Base-by-base conservation (phyloP, 2,888 invertebrate species). In the Crocallis elinguaria region DNA sequence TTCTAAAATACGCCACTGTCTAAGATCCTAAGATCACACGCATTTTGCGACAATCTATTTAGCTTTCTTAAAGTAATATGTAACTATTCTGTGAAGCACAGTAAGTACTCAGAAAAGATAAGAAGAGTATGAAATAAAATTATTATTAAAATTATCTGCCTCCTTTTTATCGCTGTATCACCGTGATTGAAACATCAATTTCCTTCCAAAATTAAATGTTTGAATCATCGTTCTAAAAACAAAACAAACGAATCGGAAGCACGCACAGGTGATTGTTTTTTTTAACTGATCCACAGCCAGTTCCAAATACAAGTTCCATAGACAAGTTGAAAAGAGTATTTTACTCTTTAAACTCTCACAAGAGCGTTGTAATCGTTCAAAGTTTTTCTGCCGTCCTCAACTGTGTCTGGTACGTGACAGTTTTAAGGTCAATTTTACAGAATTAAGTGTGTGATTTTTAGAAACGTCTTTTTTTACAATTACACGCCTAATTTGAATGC, bases 371-470 rank as follows among this genome's bases (percentile, higher is more conserved):
- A 60, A 60, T 57, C 64, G 63, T 63, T 36, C 12, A 58, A 51
- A 61, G 45, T 64, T 60, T 77, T 77, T 82, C 73, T 67, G 64
- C 55, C 56, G 43, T 51, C 64, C 60, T 70, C 74, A 75, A 77
- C 78, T 74, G 67, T 60, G 58, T 61, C 56, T 66, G n/a, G 61
- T 81, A 88, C 86, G 86, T 88, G 88, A 84, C 84, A 81, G 64
- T 72, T 75, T 75, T 75, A 82, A 71, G 80, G 73, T 79, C 77
- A 84, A 86, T 88, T 85, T 82, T 69, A 75, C 73, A 69, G 69
- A 76, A 81, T 82, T 75, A 79, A 65, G 70, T 75, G 70, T 75
- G 73, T 73, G 66, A 74, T 68, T 54, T 61, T 46, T 38, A 37
- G 29, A 35, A 42, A 54, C 49, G 14, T 21, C 13, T 16, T 73